phyloP scores from a whole-genome alignment of 2,113 vertebrate genomes.

The Hippocampus zosterae region DNA sequence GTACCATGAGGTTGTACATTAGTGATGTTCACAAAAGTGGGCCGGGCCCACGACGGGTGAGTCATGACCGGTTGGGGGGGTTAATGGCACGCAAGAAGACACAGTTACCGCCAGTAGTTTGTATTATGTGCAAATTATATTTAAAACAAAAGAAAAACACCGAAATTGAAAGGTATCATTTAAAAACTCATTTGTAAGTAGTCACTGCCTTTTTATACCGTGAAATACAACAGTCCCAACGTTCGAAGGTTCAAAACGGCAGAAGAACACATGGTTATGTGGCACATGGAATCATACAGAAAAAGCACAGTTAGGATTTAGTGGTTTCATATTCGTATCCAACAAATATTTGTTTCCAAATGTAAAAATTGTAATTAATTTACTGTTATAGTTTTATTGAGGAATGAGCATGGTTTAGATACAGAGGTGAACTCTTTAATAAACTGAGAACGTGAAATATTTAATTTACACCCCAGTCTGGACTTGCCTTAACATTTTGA shows the following conservation, averaged over 20 bases:
- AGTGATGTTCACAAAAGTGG: not conserved
- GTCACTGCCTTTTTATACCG: no score
- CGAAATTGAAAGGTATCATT: not conserved
- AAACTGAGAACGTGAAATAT: not conserved
- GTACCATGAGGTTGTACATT: not conserved
- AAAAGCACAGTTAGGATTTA: no score
- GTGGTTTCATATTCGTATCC: no score
- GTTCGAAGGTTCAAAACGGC: not conserved
- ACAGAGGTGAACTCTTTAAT: not conserved
- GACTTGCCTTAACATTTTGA: not conserved
- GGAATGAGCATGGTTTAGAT: not conserved
- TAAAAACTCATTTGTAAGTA: no score
- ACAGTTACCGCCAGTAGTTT: not conserved
- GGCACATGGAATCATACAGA: no score
- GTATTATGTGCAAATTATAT: not conserved
- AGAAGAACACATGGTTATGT: no score
- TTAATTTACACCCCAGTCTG: not conserved
- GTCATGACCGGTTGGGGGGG: not conserved
- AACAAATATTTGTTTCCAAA: not conserved
- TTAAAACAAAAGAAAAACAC: not conserved
- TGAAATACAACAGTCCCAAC: not conserved
- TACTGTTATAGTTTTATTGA: not conserved
- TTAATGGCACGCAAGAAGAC: not conserved
- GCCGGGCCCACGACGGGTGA: not conserved
- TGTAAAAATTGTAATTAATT: not conserved